Conservation (phyloP, 2,113 vertebrate genomes). For the Ascaphus truei region DNA sequence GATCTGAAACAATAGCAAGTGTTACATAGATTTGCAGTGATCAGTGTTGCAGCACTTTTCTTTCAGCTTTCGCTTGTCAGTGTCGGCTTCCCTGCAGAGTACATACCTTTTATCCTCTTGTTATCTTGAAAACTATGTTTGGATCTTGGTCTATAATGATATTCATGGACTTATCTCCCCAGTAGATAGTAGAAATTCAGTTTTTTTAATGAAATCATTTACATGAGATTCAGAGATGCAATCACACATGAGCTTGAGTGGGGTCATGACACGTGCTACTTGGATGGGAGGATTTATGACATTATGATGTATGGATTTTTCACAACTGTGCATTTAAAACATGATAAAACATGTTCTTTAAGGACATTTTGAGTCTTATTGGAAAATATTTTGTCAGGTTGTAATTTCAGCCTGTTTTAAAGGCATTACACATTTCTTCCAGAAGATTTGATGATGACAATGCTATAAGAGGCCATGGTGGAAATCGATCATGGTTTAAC, state of each 20-base stretch:
- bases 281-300: conserved; percentile 51
- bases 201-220: conserved; percentile 64
- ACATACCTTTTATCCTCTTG: conserved; percentile 37
- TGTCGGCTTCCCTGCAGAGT: conserved; percentile 27
- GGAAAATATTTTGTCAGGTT: conserved; percentile 51
- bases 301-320: conserved; percentile 53
- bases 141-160: conserved; percentile 46
- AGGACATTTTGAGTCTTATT: conserved; percentile 61
- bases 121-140: conserved; percentile 41
- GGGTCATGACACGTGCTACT: conserved; percentile 54
- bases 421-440: conserved; percentile 41
- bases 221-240: conserved; percentile 59
- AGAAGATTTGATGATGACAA: conserved; percentile 36
- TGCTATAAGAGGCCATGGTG: no score
- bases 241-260: conserved; percentile 60
- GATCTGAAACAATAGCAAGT: conserved; percentile 11
- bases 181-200: conserved; percentile 46
- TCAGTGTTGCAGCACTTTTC: conserved; percentile 20
- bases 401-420: background rate
- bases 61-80: conserved; percentile 40
- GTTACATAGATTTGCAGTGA: conserved; percentile 5
- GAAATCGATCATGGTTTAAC: no score
- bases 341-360: conserved; percentile 51
- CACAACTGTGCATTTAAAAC: conserved; percentile 46
- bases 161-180: conserved; percentile 58